phyloP scores from a whole-genome alignment of 2,797 vertebrate genomes.

The Decapterus maruadsi region DNA sequence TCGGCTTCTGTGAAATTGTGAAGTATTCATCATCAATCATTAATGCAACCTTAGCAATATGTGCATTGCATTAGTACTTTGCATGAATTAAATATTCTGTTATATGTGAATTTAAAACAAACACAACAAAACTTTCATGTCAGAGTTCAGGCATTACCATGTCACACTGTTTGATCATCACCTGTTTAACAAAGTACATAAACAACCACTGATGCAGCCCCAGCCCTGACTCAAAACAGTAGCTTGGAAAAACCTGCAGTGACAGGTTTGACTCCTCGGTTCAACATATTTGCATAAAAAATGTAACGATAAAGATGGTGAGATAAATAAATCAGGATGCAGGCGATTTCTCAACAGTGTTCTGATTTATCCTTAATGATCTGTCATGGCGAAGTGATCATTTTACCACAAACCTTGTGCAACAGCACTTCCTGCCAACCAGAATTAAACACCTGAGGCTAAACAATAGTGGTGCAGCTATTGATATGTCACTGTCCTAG shows the following conservation, averaged over 20 bases:
- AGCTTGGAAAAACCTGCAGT: constrained; percentile 56
- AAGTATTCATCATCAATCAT: background rate
- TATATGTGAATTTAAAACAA: background rate
- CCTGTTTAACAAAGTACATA: constrained; percentile 23
- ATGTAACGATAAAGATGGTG: constrained; percentile 4
- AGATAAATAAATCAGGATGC: constrained; percentile 34
- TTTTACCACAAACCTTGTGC: constrained; percentile 71
- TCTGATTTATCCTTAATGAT: constrained; percentile 58
- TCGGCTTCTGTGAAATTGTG: no score
- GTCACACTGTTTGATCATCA: background rate
- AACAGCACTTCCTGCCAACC: constrained; percentile 77
- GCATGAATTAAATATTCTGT: background rate
- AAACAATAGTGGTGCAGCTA: constrained; percentile 68
- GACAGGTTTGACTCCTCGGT: constrained; percentile 50
- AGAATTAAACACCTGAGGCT: constrained; percentile 82
- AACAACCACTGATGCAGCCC: constrained; percentile 38
- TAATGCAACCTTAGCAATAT: background rate
- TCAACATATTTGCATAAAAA: constrained; percentile 26
- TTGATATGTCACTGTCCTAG: constrained; percentile 66
- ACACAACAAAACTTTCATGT: background rate
- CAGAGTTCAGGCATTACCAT: background rate
- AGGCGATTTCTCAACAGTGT: constrained; percentile 67
- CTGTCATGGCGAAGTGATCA: constrained; percentile 57
- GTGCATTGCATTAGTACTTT: background rate
- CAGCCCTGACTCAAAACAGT: constrained; percentile 22